A percentile compares a stretch with the other conserved stretches of the same genome.
Conservation (phyloP, 1,140 invertebrate species). For the Acromyrmex heyeri region DNA sequence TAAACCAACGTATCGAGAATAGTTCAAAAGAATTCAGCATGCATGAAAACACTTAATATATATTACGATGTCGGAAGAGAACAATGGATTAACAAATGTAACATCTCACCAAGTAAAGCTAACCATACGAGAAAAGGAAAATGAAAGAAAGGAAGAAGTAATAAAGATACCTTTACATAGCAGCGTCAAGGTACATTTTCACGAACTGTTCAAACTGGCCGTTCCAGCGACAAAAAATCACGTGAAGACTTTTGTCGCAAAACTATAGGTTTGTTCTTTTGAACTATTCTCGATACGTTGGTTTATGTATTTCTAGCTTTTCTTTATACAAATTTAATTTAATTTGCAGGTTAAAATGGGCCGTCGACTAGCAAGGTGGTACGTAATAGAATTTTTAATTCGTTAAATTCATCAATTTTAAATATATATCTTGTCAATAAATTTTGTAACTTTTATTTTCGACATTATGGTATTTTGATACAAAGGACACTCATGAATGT, state of each 20-base stretch:
- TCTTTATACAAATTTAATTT: slow-evolving; percentile 46
- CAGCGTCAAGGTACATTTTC: no score
- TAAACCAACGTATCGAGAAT: not conserved
- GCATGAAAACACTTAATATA: slow-evolving; percentile 27
- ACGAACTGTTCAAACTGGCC: no score
- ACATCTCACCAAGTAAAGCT: not conserved
- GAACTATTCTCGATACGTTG: not conserved
- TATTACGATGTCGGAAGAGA: slow-evolving; percentile 22
- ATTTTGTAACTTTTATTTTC: not conserved
- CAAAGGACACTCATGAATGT: not conserved
- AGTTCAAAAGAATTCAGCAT: not conserved
- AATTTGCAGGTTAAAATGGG: slow-evolving; percentile 87
- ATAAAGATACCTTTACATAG: no score
- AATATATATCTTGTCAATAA: not conserved
- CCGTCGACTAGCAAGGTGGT: slow-evolving; percentile 92
- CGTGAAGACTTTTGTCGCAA: no score
- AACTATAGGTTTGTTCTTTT: not conserved
- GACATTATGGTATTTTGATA: not conserved
- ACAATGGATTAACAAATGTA: not conserved
- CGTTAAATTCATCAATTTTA: not conserved
- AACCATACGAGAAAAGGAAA: slow-evolving; percentile 6
- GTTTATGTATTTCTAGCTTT: slow-evolving; percentile 9
- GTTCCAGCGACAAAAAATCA: no score
- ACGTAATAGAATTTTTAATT: slow-evolving; percentile 79
- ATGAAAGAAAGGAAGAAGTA: not conserved